Evolutionary conservation across 2,797 vertebrate genomes (phyloP), one percentile per base, ranked within the genome.

Genomic region (Anniella stebbinsi): DNA sequence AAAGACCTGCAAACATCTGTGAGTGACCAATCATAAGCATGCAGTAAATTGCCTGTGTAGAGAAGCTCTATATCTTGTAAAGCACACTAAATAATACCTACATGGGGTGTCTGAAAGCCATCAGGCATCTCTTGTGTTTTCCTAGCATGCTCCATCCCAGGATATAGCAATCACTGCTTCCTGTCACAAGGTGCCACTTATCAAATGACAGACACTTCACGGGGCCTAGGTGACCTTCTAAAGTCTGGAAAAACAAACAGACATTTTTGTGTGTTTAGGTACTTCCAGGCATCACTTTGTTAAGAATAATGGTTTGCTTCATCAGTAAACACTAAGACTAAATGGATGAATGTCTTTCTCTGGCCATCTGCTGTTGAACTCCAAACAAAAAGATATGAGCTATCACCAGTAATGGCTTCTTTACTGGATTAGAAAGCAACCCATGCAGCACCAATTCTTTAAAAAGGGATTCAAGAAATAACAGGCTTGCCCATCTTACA

Each of bases 121-220:
- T 97, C 0, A 99, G 97, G 54, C 97, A 97, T 75, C 96, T 95
- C 87, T 97, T 96, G 0, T 97, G 94, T 0, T 96, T 97, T 41
- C 96, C 93, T 96, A 95, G 70, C 97, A 97, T 95, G 96, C 98
- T 99, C 98, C 98, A 99, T 80, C 97, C 98, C 95, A 97, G 97
- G 93, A 97, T 98, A 4, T 97, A 97, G 57, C 98, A 98, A 0
- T 96, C 97, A 0, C 28, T 80, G 85, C 98, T 97, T 54, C 98
- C 98, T 0, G 98, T 98, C 5, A 99, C 87, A 1, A 99, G 97
- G 91, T 99, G 98, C 98, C 98, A 98, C 60, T 97, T 88, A 67
- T 99, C 97, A 7, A 98, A 96, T 91, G 96, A 97, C 90, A 99
- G 92, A 93, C 98, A 98, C 76, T 92, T 98, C 54, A 99, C 97